Evolutionary conservation across 1,140 invertebrate genomes (phyloP).

Genomic region (Artemia franciscana): DNA sequence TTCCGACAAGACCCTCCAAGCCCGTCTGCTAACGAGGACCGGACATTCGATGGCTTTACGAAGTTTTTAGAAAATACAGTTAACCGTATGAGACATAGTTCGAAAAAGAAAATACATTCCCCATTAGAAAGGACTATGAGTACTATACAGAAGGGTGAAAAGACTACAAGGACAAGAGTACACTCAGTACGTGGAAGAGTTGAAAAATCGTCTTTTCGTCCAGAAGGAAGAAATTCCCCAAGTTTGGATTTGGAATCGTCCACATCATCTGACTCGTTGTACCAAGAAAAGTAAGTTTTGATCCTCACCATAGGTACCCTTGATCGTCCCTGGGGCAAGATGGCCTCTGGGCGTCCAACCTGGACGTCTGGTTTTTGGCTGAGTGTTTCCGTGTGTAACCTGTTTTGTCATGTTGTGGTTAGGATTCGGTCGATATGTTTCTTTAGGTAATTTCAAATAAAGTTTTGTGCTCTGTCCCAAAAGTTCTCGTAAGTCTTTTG

Average conservation of each 20-base stretch:
- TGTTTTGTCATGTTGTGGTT: too few relatives aligned
- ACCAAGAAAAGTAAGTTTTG: background rate
- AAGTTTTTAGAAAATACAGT: conserved; percentile 9
- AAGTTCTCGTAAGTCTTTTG: too few relatives aligned
- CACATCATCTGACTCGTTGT: background rate
- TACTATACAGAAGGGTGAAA: conserved; percentile 14
- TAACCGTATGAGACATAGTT: conserved; percentile 1
- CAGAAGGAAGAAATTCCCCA: background rate
- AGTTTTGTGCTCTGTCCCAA: too few relatives aligned
- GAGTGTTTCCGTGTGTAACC: too few relatives aligned
- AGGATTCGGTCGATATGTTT: too few relatives aligned
- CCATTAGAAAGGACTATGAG: conserved; percentile 1
- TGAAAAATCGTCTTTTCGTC: background rate
- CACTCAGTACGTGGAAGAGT: background rate
- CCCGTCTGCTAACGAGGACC: background rate
- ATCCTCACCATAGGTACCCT: too few relatives aligned
- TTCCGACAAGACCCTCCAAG: background rate
- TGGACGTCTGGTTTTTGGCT: too few relatives aligned
- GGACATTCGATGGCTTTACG: conserved; percentile 10
- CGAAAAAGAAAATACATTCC: background rate
- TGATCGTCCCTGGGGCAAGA: too few relatives aligned
- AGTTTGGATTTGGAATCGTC: background rate
- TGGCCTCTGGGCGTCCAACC: too few relatives aligned
- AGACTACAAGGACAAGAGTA: conserved; percentile 19
- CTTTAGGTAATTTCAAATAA: too few relatives aligned